Percentiles rank a stretch among this genome's conserved stretches.
These are phyloP conservation scores for Microplitis deprimator DNA, from an alignment of 2,888 invertebrate genomes.

Conservation along the genomic window DNA sequence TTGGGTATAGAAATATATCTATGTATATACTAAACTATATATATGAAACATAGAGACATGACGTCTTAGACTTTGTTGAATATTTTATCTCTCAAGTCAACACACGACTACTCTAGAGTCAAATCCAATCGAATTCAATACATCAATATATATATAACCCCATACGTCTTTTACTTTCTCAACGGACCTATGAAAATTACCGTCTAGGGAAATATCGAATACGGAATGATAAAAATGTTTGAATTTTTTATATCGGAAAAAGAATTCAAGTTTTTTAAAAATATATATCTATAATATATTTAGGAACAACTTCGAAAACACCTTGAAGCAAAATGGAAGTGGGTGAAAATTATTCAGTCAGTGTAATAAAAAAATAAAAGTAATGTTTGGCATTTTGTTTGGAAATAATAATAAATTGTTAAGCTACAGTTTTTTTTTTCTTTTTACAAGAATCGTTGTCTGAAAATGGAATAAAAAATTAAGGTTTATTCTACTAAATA, in stretches of 20 bases:
- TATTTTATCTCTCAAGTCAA: not conserved
- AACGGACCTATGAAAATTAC: not conserved
- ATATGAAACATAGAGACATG: not conserved
- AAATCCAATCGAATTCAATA: constrained; percentile 1
- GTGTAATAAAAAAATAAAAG: no score
- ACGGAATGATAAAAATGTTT: not conserved
- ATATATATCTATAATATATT: not conserved
- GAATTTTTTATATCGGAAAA: not conserved
- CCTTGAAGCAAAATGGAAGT: no score
- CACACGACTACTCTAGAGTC: not conserved
- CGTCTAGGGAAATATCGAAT: not conserved
- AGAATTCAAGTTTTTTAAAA: not conserved
- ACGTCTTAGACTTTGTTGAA: not conserved
- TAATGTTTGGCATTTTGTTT: no score
- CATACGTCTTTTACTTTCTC: not conserved
- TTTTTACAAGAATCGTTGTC: no score
- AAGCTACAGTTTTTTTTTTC: no score
- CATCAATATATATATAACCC: not conserved
- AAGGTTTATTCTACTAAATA: no score
- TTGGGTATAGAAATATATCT: not conserved
- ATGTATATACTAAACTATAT: not conserved
- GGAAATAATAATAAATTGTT: no score
- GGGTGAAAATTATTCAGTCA: no score
- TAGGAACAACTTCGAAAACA: no score
- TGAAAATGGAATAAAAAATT: no score